phyloP scores from a whole-genome alignment of 2,113 vertebrate species.

The Sylvicapra grimmia region DNA sequence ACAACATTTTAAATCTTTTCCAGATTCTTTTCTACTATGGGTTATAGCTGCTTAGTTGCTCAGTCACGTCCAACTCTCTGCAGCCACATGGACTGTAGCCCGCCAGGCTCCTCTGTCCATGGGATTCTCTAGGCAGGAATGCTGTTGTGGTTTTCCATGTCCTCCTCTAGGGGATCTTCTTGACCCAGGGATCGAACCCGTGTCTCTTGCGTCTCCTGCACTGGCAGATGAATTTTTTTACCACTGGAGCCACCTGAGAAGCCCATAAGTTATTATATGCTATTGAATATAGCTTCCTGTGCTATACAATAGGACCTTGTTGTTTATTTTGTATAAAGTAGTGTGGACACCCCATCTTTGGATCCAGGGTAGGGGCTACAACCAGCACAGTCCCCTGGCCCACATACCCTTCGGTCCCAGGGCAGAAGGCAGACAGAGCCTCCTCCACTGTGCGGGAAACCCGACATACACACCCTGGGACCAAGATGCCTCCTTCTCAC shows the following conservation, averaged over 20 bases:
- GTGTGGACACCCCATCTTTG: neutral
- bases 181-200: rapidly evolving
- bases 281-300: neutral
- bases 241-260: neutral
- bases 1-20: neutral
- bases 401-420: neutral
- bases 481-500: neutral
- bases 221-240: neutral
- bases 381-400: neutral
- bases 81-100: neutral
- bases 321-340: neutral
- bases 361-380: neutral
- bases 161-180: neutral
- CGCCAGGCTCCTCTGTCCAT: neutral
- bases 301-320: neutral
- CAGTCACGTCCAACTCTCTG: neutral
- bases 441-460: neutral
- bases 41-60: neutral
- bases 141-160: neutral
- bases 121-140: neutral
- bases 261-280: neutral
- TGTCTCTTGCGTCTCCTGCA: neutral
- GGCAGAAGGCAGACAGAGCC: neutral
- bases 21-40: neutral
- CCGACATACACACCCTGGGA: rapidly evolving